Percentiles rank a stretch among this genome's conserved stretches.
phyloP scores from a whole-genome alignment of 2,797 vertebrate species.

The Eremophila alpestris region DNA sequence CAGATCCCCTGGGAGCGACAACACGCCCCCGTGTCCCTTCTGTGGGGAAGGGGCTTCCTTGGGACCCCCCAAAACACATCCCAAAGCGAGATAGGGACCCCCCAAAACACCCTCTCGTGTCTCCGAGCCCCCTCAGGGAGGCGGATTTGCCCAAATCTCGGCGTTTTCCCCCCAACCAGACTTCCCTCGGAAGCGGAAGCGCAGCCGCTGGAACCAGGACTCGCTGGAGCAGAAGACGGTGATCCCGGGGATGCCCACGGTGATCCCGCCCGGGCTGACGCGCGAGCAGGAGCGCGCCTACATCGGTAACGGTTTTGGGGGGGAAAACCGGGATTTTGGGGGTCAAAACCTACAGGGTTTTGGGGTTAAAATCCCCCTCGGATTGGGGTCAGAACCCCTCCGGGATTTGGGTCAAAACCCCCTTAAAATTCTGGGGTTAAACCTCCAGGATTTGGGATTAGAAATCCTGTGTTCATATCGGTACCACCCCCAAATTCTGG shows the following conservation, averaged over 20 bases:
- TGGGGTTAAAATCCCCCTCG: too few species aligned
- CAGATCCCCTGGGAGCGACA: too few species aligned
- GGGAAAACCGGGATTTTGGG: rapidly evolving
- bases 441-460: too few species aligned
- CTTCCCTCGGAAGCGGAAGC: conserved; percentile 3
- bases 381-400: too few species aligned
- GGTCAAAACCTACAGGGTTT: neutral
- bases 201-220: conserved; percentile 88
- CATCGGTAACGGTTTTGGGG: neutral
- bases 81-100: too few species aligned
- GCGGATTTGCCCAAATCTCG: neutral
- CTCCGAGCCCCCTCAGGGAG: too few species aligned
- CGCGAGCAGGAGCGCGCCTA: conserved; percentile 80
- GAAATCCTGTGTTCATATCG: too few species aligned
- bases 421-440: too few species aligned
- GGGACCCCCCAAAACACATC: neutral
- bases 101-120: neutral
- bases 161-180: neutral
- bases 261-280: conserved; percentile 85
- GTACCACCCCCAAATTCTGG: too few species aligned
- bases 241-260: conserved; percentile 89
- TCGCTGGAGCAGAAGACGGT: conserved; percentile 85
- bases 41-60: too few species aligned
- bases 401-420: neutral
- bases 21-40: neutral